Base-by-base conservation (phyloP, 2,888 invertebrate species). In the Dicycla oo region DNA sequence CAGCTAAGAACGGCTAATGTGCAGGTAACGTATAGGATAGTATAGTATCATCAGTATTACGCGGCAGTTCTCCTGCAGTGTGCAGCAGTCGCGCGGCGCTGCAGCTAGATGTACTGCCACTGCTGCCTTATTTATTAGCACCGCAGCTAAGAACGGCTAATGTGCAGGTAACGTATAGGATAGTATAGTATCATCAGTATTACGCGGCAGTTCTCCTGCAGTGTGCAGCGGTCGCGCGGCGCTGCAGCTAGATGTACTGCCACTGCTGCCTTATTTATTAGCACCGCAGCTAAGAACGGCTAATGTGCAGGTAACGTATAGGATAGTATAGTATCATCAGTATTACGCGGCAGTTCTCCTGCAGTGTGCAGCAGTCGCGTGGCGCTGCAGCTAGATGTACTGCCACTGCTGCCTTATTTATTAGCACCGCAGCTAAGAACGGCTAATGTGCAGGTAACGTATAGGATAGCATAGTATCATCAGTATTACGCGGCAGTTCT, bases 271-370 rank as follows among this genome's bases (percentile, higher is more conserved):
- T 4, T 96, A 97, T 70, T 96, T 99, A 65, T 95, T 99, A 61
- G 96, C 97, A 66, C 99, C 99, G 0, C 94, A 95, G 30, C 94
- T 99, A 56, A 96, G 98, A 64, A 97, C 98, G 0, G 98, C 98
- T 62, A 96, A 95, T 54, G 87, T 96, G 4, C 96, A 96, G 93
- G 96, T 43, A 43, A 34, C 34, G 34, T 34, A 34, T 30, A 30
- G 30, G 30, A 30, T 30, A 30, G 30, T 30, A 30, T 30, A 30
- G 30, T 30, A 30, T 30, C 30, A 30, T 30, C 2, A 30, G n/a
- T n/a, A n/a, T n/a, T n/a, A n/a, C n/a, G n/a, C n/a, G n/a, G n/a
- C n/a, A n/a, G n/a, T n/a, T n/a, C n/a, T n/a, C n/a, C n/a, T n/a
- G n/a, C n/a, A n/a, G n/a, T n/a, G n/a, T n/a, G n/a, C n/a, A n/a